Base-by-base conservation (phyloP, 1,140 invertebrate genomes). In the Lanistes nyassanus region DNA sequence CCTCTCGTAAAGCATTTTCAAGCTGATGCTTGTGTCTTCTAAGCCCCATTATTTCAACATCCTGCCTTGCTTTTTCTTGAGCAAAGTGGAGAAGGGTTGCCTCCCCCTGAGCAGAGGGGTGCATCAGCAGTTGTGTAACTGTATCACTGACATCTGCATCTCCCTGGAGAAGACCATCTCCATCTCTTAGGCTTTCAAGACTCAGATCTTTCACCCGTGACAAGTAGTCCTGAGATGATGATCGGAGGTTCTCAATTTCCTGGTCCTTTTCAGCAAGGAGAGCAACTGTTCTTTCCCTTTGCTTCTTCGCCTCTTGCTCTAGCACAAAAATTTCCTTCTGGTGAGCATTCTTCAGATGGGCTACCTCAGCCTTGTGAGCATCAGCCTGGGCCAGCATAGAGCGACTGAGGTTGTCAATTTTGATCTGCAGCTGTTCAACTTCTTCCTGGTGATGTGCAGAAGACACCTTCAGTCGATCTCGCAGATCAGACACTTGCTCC, bases 221-320 rank as follows among this genome's bases (percentile, higher is more conserved):
- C 6, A 56, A 66, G 26, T 67, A 68, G 37, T 73, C 70, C 3
- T 53, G 76, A 21, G 76, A 72, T 53, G 78, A 60, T 26, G 79
- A 53, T 29, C 79, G 70, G 23, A 94, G 83, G 1, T 92, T 91
- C 62, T 92, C 89, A 56, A 96, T 93, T 84, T 95, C 94, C 78
- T 93, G 92, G 81, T 96, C 94, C 70, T 95, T 95, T 81, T 96
- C 95, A 39, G 94, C 92, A 9, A 96, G 87, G 11, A 96, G 86
- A 3, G 91, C 91, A 11, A 95, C 89, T 23, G 95, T 95, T 68
- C 95, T 88, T 70, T 95, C 94, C 26, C 95, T 88, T 83, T 96
- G 95, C 72, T 93, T 93, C 60, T 92, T 90, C n/a, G 95, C 86
- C 82, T 96, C 93, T 66, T 93, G 92, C 82, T 96, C 94, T 34